Evolutionary conservation across 1,140 invertebrate species (phyloP).

Genomic region (Tetramorium simillimum): DNA sequence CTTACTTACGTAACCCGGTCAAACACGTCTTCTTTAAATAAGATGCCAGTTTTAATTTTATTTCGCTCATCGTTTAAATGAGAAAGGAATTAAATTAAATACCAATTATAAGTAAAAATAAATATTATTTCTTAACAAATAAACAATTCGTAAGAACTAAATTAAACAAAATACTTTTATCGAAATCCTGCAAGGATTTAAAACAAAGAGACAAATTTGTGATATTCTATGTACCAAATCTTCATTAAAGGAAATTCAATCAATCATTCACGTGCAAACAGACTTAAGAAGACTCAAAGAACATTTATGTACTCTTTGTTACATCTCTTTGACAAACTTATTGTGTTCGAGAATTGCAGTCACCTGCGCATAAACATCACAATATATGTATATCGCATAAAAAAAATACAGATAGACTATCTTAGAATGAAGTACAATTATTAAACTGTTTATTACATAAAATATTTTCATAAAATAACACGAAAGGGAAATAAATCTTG

Average conservation of each 20-base stretch:
- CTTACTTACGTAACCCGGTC: background rate
- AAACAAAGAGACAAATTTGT: background rate
- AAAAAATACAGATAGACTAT: background rate
- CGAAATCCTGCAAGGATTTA: background rate
- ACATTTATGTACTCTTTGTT: background rate
- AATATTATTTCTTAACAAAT: background rate
- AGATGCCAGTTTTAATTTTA: constrained; percentile 13
- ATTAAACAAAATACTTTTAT: background rate
- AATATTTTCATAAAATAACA: background rate
- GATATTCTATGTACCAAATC: background rate
- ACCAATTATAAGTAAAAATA: background rate
- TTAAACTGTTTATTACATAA: background rate
- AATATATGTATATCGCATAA: background rate
- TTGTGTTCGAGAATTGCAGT: too few species aligned
- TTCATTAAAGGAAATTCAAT: too few species aligned
- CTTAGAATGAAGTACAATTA: background rate
- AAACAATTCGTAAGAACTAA: background rate
- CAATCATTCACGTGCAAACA: too few species aligned
- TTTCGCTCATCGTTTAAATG: background rate
- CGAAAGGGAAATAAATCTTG: background rate
- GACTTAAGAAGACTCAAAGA: background rate
- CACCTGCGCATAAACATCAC: too few species aligned
- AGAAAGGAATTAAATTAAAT: background rate
- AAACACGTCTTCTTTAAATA: constrained; percentile 2
- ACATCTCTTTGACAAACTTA: background rate